phyloP scores from a whole-genome alignment of 2,797 vertebrate genomes.

The Eidolon dupreanum region DNA sequence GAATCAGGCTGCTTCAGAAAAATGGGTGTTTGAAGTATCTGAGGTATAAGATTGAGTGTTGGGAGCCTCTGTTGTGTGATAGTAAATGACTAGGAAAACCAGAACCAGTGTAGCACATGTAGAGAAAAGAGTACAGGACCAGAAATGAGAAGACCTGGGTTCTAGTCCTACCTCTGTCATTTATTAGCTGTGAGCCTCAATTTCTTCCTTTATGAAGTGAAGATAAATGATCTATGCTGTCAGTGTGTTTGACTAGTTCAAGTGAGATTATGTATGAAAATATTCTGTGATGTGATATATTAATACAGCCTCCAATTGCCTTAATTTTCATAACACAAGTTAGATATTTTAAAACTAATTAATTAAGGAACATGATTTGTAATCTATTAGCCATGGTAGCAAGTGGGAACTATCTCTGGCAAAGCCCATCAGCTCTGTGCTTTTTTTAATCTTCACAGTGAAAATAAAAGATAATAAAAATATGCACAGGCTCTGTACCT shows the following conservation, averaged over 20 bases:
- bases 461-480: constrained; percentile 13
- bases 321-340: constrained; percentile 23
- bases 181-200: neutral
- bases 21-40: neutral
- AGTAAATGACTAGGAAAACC: neutral
- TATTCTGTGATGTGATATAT: neutral
- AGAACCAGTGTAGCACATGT: neutral
- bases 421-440: neutral
- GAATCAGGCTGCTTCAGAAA: neutral
- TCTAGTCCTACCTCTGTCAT: neutral
- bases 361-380: constrained; percentile 6
- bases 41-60: neutral
- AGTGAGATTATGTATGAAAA: constrained; percentile 11
- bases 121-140: neutral
- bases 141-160: neutral
- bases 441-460: neutral
- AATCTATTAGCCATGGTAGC: neutral
- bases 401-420: neutral
- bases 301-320: neutral
- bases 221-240: neutral
- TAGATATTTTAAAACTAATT: constrained; percentile 19
- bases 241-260: neutral
- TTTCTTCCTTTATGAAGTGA: neutral
- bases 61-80: neutral
- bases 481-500: neutral